Conservation (phyloP, 2,797 vertebrate species). For the Coilia nasus region DNA sequence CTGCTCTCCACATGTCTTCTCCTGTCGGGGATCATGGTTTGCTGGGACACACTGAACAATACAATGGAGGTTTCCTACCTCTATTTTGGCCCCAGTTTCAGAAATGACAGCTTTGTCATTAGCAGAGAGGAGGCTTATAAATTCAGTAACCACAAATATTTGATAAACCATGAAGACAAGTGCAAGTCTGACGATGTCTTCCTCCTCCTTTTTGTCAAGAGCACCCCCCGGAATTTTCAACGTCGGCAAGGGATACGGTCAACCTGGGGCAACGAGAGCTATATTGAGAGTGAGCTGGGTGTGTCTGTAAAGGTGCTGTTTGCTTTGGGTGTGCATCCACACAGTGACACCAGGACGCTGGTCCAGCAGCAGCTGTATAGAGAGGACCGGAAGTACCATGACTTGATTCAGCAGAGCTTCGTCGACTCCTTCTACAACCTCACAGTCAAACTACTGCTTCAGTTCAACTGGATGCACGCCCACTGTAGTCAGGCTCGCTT, state of each 20-base stretch:
- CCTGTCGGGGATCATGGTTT: conserved; percentile 83
- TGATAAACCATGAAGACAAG: conserved; percentile 86
- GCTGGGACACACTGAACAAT: conserved; percentile 82
- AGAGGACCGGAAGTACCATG: conserved; percentile 79
- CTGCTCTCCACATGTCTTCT: conserved; percentile 84
- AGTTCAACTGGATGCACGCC: conserved; percentile 90
- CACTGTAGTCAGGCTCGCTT: conserved; percentile 88
- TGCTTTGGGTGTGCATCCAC: conserved; percentile 75
- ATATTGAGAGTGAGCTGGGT: conserved; percentile 73
- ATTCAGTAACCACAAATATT: conserved; percentile 77
- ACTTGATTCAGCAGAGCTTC: conserved; percentile 94
- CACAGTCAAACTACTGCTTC: conserved; percentile 90
- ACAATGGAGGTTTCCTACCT: conserved; percentile 80
- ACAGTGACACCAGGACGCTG: conserved; percentile 38
- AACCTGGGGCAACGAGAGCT: conserved; percentile 92
- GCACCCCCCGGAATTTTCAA: conserved; percentile 81
- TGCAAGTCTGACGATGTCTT: conserved; percentile 82
- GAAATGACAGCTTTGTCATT: conserved; percentile 85
- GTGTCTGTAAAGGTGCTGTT: conserved; percentile 90
- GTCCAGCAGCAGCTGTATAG: conserved; percentile 71
- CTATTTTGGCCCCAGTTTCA: conserved; percentile 83
- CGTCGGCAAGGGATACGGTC: conserved; percentile 85
- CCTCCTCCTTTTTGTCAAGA: conserved; percentile 91
- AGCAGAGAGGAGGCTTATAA: conserved; percentile 69
- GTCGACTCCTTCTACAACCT: conserved; percentile 95